Conservation (phyloP, 2,888 invertebrate genomes). For the Amphipyra berbera region DNA sequence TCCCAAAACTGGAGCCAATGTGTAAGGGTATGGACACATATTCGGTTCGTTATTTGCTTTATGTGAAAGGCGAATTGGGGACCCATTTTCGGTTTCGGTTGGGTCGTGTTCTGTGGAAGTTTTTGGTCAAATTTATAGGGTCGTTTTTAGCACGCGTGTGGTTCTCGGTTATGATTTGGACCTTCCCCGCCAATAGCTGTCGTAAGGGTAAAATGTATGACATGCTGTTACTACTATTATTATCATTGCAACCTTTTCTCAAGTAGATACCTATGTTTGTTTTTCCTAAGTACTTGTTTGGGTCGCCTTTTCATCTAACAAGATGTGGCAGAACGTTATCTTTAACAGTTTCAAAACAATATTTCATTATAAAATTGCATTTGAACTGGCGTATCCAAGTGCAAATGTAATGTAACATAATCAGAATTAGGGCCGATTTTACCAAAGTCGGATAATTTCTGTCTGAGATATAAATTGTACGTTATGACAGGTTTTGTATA, state of each 20-base stretch:
- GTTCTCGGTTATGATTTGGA: slow-evolving; percentile 8
- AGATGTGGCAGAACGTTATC: too few relatives aligned
- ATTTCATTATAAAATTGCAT: too few relatives aligned
- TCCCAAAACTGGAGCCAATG: slow-evolving; percentile 9
- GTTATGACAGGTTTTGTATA: too few relatives aligned
- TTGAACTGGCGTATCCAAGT: too few relatives aligned
- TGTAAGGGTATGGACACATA: slow-evolving; percentile 17
- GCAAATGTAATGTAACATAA: too few relatives aligned
- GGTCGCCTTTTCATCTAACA: too few relatives aligned
- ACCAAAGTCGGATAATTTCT: too few relatives aligned
- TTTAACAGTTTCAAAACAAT: too few relatives aligned
- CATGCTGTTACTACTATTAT: neutral
- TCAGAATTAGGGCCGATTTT: too few relatives aligned
- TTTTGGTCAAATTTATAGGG: slow-evolving; percentile 14
- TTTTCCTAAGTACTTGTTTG: too few relatives aligned
- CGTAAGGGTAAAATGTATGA: slow-evolving; percentile 3
- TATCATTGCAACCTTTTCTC: neutral
- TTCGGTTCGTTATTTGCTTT: slow-evolving; percentile 31
- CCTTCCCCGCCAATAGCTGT: neutral
- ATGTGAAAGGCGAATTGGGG: slow-evolving; percentile 21
- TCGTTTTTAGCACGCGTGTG: slow-evolving; percentile 15
- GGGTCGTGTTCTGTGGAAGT: slow-evolving; percentile 3
- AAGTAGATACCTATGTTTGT: too few relatives aligned
- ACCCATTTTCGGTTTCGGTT: slow-evolving; percentile 8
- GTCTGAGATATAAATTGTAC: too few relatives aligned